A percentile compares a stretch with the other conserved stretches of the same genome.
phyloP scores from a whole-genome alignment of 2,113 vertebrate species.

The Noturus placidus region DNA sequence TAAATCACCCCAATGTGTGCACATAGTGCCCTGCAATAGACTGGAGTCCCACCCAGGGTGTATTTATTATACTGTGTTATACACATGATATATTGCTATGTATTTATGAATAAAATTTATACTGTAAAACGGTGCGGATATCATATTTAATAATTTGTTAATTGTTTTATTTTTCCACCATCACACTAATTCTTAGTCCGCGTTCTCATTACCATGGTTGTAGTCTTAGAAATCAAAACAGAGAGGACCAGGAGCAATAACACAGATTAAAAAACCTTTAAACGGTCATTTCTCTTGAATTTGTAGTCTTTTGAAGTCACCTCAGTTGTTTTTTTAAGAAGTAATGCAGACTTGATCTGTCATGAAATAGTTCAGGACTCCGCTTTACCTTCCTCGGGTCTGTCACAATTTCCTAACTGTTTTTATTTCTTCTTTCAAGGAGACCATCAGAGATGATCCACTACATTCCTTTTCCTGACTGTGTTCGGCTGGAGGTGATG shows the following conservation, averaged over 20 bases:
- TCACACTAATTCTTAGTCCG: neutral
- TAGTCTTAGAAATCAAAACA: neutral
- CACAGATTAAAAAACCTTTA: neutral
- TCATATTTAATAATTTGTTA: neutral
- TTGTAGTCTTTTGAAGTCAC: conserved; percentile 44
- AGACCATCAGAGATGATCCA: conserved; percentile 55
- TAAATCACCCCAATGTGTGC: neutral
- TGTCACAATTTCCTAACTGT: conserved; percentile 60
- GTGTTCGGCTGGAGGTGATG: conserved; percentile 63
- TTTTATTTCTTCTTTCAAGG: conserved; percentile 61
- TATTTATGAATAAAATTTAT: neutral
- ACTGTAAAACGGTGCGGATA: neutral
- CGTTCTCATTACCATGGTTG: neutral
- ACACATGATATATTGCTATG: neutral
- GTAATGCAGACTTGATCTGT: conserved; percentile 61
- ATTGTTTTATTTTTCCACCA: neutral
- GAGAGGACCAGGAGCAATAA: neutral
- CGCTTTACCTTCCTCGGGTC: conserved; percentile 57
- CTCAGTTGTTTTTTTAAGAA: conserved; percentile 45
- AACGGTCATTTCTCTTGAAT: conserved; percentile 27
- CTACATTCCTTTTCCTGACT: conserved; percentile 60
- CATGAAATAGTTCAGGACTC: conserved; percentile 61
- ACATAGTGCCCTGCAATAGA: neutral
- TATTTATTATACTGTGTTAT: neutral
- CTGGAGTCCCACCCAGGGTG: neutral